Percentiles rank a stretch among this genome's conserved stretches.
Conservation (phyloP, 2,888 invertebrate genomes). For the Panzeria rudis region DNA sequence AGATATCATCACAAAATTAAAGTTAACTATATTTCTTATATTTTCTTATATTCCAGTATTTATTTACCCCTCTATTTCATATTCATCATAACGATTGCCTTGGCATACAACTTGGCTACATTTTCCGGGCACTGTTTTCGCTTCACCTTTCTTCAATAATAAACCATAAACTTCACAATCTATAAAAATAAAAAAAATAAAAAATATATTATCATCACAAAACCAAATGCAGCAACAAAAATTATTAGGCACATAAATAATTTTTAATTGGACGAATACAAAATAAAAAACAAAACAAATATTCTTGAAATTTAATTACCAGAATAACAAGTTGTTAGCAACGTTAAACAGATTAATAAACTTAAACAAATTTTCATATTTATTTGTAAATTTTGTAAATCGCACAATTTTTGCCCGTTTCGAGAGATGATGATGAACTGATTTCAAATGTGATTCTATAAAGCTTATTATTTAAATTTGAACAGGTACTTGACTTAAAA, state of each 20-base stretch:
- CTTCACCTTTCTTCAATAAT: constrained; percentile 72
- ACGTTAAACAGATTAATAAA: constrained; percentile 58
- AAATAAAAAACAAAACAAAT: constrained; percentile 6
- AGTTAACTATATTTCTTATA: neutral
- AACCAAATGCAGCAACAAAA: constrained; percentile 18
- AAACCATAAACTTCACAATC: constrained; percentile 74
- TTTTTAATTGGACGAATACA: constrained; percentile 22
- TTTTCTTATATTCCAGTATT: neutral
- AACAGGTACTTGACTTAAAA: constrained; percentile 53
- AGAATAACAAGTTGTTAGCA: constrained; percentile 61
- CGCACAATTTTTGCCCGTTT: constrained; percentile 36
- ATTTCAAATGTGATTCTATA: constrained; percentile 27
- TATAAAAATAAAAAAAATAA: constrained; percentile 9
- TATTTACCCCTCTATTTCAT: constrained; percentile 70
- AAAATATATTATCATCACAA: neutral
- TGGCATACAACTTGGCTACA: constrained; percentile 73
- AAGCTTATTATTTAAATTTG: constrained; percentile 49
- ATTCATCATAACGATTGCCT: constrained; percentile 73
- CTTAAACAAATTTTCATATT: constrained; percentile 55
- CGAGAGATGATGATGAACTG: constrained; percentile 53
- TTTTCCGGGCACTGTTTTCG: constrained; percentile 74
- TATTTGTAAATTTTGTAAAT: constrained; percentile 9
- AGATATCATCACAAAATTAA: neutral
- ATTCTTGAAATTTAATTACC: constrained; percentile 57
- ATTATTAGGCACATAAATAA: constrained; percentile 3